Conservation (phyloP, 2,888 invertebrate genomes). For the Proisotoma minuta region DNA sequence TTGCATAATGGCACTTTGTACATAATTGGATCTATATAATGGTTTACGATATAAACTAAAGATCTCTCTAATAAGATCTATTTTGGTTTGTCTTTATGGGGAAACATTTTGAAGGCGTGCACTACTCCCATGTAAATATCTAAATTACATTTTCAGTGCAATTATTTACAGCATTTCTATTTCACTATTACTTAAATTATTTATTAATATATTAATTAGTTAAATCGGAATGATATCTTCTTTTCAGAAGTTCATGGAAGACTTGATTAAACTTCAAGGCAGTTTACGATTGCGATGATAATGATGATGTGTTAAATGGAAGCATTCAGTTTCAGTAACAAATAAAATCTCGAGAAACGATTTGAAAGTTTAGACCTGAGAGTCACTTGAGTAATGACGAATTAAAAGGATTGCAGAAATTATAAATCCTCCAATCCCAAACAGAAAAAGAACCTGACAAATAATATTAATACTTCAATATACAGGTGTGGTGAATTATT, state of each 20-base stretch:
- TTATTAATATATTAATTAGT: too few relatives aligned
- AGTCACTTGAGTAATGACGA: slow-evolving; percentile 10
- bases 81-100: too few relatives aligned
- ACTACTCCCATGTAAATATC: too few relatives aligned
- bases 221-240: slow-evolving; percentile 11
- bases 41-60: too few relatives aligned
- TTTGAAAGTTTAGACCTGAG: not conserved
- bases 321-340: not conserved
- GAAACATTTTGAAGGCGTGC: too few relatives aligned
- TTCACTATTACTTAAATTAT: too few relatives aligned
- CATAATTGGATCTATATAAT: too few relatives aligned
- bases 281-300: not conserved
- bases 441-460: slow-evolving; percentile 23
- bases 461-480: not conserved
- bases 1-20: too few relatives aligned
- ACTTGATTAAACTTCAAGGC: slow-evolving; percentile 17
- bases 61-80: too few relatives aligned
- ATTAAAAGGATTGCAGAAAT: slow-evolving; percentile 24
- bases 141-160: too few relatives aligned
- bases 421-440: slow-evolving; percentile 28
- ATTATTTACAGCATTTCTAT: too few relatives aligned
- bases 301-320: not conserved
- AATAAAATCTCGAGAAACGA: not conserved
- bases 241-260: slow-evolving; percentile 3
- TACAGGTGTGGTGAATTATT: not conserved